Conservation (phyloP, 2,113 vertebrate genomes). For the Menura novaehollandiae region DNA sequence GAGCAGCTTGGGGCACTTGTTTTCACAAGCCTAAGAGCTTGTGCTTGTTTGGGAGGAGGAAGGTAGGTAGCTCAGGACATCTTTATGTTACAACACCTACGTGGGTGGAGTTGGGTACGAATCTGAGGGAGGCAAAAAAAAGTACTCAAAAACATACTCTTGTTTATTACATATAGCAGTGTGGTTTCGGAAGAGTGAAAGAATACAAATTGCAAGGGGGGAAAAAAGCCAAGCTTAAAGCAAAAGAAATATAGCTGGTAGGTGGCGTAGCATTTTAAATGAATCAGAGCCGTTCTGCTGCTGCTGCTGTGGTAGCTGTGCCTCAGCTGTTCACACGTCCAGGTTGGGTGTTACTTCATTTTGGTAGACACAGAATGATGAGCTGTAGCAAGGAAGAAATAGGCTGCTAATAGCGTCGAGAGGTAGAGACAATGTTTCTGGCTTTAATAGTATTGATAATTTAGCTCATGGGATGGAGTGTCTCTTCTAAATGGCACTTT, state of each 20-base stretch:
- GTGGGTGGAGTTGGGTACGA: neutral
- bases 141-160: neutral
- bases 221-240: neutral
- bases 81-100: fast-evolving
- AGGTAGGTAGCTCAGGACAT: neutral
- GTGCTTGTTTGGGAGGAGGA: neutral
- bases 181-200: neutral
- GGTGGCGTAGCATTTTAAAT: neutral
- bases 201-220: neutral
- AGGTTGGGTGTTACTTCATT: neutral
- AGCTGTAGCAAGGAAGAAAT: neutral
- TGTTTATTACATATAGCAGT: neutral
- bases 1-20: neutral
- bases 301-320: neutral
- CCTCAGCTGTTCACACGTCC: neutral
- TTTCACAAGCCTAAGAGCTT: neutral
- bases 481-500: slow-evolving; percentile 40
- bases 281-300: neutral
- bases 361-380: slow-evolving; percentile 39
- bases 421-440: slow-evolving; percentile 18
- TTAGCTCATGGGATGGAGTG: slow-evolving; percentile 27
- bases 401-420: neutral
- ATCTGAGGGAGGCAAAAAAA: neutral
- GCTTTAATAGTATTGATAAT: slow-evolving; percentile 41
- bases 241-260: neutral